Conservation (phyloP, 2,113 vertebrate species). For the Chrysochloris asiatica region DNA sequence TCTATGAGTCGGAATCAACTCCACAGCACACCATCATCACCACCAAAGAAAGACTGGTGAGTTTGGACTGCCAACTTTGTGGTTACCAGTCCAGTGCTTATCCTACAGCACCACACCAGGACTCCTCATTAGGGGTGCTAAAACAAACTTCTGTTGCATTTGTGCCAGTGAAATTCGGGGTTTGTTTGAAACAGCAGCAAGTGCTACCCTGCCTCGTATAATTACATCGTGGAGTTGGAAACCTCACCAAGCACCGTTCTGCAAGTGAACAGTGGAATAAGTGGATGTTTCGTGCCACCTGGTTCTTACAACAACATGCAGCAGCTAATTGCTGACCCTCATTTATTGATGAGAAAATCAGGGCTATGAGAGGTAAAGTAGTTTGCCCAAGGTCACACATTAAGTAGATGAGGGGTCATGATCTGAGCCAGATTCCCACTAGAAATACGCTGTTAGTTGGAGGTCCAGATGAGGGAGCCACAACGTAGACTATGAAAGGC, state of each 20-base stretch:
- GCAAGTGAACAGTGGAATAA: background rate
- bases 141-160: background rate
- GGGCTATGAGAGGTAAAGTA: background rate
- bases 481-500: accelerated
- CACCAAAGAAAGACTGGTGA: no score
- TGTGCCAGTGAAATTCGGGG: background rate
- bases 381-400: background rate
- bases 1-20: no score
- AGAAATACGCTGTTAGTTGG: accelerated
- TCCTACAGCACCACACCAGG: background rate
- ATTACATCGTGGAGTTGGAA: no score
- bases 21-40: no score
- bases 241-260: background rate
- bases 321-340: background rate
- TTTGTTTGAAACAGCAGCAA: background rate
- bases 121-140: background rate
- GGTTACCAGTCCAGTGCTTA: no score
- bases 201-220: background rate
- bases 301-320: background rate
- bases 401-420: background rate
- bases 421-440: background rate
- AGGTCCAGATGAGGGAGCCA: background rate
- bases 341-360: background rate
- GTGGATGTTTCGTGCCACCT: background rate
- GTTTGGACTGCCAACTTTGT: no score